Base-by-base conservation (phyloP, 2,797 vertebrate genomes). In the Synaphobranchus kaupii region DNA sequence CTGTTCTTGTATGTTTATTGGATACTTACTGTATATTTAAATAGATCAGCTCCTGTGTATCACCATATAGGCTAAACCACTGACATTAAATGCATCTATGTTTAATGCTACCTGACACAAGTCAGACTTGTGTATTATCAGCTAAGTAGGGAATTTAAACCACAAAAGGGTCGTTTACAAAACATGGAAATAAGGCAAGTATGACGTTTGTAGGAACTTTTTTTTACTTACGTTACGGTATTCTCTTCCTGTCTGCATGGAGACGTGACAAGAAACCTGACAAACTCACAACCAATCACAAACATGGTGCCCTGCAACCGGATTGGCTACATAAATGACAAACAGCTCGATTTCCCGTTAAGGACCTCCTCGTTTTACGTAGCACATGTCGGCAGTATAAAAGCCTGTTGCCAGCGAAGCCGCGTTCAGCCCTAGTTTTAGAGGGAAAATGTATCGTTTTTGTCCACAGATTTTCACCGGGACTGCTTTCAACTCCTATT, bases 381-480 rank as follows among this genome's bases (percentile, higher is more conserved):
- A 68, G 47, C 63, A 44, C 50, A 47, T 34, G 63, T 82, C 63
- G 34, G 86, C 63, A 48, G 10, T 87, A 87, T 87, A 87, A 87
- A 87, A 54, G 25, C 66, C n/a, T 12, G 82, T 34, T 47, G 81
- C 63, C 63, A 87, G 52, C 48, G 10, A 31, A 7, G 4, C 4
- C 39, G 17, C 5, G 63, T 82, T 84, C 94, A 96, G 95, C 96
- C 95, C 95, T 95, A 90, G 94, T 96, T 95, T 96, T 94, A 96
- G 95, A 97, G 97, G 97, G 98, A 99, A 99, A 95, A 99, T 99
- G 98, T 96, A 95, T 99, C 98, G 97, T 97, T 96, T 97, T 95
- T 94, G 98, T 93, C 96, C 94, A 92, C 96, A 96, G 97, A 95
- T 94, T 95, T 95, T 95, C 94, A 97, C 96, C 96, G 96, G 97